phyloP scores from a whole-genome alignment of 2,113 vertebrate genomes.

The Platysternon megacephalum region DNA sequence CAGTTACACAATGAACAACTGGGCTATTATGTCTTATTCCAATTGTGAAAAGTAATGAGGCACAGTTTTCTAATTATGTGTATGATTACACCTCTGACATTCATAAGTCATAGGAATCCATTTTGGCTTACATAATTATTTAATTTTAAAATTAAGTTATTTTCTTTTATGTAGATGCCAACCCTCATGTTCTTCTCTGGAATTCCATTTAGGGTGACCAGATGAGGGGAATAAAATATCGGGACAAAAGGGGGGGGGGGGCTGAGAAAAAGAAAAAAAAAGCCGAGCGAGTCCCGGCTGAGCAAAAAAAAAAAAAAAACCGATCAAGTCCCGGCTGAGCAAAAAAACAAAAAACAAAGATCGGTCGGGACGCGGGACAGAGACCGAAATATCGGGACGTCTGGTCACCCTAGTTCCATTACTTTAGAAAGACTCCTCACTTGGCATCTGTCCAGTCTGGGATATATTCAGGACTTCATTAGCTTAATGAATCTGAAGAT shows the following conservation, averaged over 20 bases:
- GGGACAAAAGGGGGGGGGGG: too few species aligned
- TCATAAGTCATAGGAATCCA: not conserved
- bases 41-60: not conserved
- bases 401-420: too few species aligned
- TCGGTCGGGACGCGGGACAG: too few species aligned
- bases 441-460: not conserved
- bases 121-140: not conserved
- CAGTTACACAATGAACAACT: not conserved
- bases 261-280: too few species aligned
- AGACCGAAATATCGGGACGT: too few species aligned
- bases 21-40: not conserved
- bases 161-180: not conserved
- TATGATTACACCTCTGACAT: not conserved
- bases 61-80: not conserved
- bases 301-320: too few species aligned
- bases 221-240: too few species aligned
- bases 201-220: too few species aligned
- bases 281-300: too few species aligned
- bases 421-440: not conserved
- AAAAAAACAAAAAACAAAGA: too few species aligned
- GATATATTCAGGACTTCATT: not conserved
- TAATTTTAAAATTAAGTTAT: not conserved
- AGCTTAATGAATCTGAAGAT: not conserved
- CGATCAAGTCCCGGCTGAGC: too few species aligned
- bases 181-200: accelerated